Evolutionary conservation across 2,888 invertebrate species (phyloP).

Genomic region (Lobophora halterata): DNA sequence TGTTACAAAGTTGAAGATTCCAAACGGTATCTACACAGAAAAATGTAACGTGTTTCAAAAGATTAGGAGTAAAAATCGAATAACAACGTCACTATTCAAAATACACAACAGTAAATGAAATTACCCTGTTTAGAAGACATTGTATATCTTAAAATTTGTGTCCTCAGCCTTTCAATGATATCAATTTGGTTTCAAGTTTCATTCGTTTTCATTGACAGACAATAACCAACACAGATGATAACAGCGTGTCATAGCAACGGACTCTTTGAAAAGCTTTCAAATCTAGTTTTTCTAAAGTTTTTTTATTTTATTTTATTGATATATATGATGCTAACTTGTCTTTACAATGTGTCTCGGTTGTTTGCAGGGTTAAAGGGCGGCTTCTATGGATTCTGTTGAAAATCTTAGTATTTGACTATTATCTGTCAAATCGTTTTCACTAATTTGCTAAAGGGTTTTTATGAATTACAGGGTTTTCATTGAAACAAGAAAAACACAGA

Average conservation of each 20-base stretch:
- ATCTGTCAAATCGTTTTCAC: constrained; percentile 55
- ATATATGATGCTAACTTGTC: no score
- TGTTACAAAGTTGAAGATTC: constrained; percentile 16
- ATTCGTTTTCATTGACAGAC: constrained; percentile 48
- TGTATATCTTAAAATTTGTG: constrained; percentile 78
- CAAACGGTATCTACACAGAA: constrained; percentile 34
- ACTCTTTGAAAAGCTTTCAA: constrained; percentile 7
- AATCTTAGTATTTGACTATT: constrained; percentile 36
- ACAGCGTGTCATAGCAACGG: neutral
- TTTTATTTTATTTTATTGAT: no score
- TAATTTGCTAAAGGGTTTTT: constrained; percentile 76
- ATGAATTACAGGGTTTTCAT: constrained; percentile 70
- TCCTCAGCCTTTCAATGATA: constrained; percentile 80
- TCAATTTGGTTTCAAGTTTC: constrained; percentile 56
- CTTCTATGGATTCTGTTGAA: no score
- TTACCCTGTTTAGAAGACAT: constrained; percentile 79
- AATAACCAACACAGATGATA: constrained; percentile 31
- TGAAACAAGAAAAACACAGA: constrained; percentile 33
- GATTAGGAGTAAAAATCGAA: constrained; percentile 47
- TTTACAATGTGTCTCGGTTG: no score
- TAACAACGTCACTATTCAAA: constrained; percentile 49
- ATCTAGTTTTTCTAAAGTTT: constrained; percentile 8
- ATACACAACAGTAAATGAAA: constrained; percentile 75
- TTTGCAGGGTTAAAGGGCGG: no score
- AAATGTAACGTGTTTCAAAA: constrained; percentile 44